Conservation (phyloP, 1,140 invertebrate species). For the Camponotus pennsylvanicus region DNA sequence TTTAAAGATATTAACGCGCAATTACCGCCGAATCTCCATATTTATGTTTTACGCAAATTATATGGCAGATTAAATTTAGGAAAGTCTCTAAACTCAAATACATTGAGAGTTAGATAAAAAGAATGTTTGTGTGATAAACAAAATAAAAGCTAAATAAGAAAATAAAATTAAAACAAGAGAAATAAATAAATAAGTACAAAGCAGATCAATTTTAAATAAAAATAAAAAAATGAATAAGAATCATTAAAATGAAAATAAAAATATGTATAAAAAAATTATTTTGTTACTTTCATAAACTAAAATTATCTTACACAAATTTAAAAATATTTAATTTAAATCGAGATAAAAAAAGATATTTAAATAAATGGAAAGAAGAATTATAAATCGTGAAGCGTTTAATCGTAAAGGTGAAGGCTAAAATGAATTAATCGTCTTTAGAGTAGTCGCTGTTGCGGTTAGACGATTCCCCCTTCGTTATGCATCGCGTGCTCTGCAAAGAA, state of each 20-base stretch:
- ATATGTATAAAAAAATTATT: background rate
- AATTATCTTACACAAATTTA: background rate
- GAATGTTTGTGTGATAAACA: background rate
- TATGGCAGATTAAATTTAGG: background rate
- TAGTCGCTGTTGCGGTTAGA: constrained; percentile 5
- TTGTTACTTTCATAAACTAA: background rate
- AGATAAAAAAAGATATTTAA: background rate
- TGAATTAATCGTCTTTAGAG: constrained; percentile 29
- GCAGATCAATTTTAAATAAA: background rate
- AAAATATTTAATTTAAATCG: background rate
- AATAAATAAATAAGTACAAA: background rate
- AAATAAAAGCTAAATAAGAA: background rate
- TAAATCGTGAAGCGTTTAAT: constrained; percentile 13
- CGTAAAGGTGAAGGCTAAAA: constrained; percentile 15
- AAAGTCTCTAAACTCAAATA: background rate
- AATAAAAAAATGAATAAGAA: background rate
- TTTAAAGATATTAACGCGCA: background rate
- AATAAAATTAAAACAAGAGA: background rate
- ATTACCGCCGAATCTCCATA: background rate
- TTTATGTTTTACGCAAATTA: background rate
- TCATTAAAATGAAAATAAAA: background rate
- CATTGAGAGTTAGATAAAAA: background rate
- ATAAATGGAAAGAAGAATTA: background rate
- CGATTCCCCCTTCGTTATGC: constrained; percentile 55
- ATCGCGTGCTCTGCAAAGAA: constrained; percentile 39